Conservation (phyloP, 1,140 invertebrate genomes). For the Mesaphorura yosii region DNA sequence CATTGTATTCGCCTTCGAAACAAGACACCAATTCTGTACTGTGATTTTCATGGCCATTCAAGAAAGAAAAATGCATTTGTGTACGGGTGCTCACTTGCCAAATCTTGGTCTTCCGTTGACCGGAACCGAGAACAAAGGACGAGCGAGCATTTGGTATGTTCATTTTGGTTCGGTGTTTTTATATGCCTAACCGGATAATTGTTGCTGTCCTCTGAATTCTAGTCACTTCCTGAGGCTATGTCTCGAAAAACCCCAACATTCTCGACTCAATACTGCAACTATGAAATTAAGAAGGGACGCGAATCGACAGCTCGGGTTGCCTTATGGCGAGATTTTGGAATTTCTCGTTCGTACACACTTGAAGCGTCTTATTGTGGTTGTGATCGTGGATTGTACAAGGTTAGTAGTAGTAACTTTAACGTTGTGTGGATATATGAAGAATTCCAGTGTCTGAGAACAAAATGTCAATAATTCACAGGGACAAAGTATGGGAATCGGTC, state of each 20-base stretch:
- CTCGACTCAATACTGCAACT: conserved; percentile 60
- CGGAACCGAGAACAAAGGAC: conserved; percentile 33
- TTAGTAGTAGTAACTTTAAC: background rate
- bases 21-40: conserved; percentile 57
- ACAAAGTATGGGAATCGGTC: conserved; percentile 18
- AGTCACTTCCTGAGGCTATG: conserved; percentile 53
- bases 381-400: conserved; percentile 11
- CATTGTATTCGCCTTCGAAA: conserved; percentile 48
- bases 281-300: conserved; percentile 60
- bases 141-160: background rate
- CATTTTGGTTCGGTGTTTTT: too few relatives aligned
- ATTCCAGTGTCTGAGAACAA: background rate
- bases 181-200: too few relatives aligned
- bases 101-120: conserved; percentile 35
- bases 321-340: conserved; percentile 68
- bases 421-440: background rate
- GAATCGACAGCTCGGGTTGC: conserved; percentile 74
- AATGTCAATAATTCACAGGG: conserved; percentile 7
- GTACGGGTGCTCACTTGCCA: conserved; percentile 62
- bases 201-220: background rate
- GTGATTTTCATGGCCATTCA: conserved; percentile 83
- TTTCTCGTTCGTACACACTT: conserved; percentile 66
- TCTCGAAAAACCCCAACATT: conserved; percentile 57
- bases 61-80: conserved; percentile 77
- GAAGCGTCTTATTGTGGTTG: conserved; percentile 75